Conservation (phyloP, 2,888 invertebrate genomes). For the Glyphotaelius pellucidus region DNA sequence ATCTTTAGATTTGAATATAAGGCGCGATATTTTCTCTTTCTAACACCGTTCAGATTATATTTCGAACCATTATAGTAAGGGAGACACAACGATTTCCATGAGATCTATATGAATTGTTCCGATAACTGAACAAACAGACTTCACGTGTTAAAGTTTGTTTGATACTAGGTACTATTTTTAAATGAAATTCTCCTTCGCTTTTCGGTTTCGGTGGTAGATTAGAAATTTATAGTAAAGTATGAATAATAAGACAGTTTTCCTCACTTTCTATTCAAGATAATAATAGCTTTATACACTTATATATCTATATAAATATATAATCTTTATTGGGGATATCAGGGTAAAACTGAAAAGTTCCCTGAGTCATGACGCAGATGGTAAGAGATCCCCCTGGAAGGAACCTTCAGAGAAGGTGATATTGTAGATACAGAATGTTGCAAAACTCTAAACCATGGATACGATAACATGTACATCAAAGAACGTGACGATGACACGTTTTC, state of each 20-base stretch:
- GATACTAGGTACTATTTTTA: too few species aligned
- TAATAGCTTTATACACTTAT: background rate
- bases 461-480: background rate
- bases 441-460: background rate
- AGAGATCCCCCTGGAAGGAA: background rate
- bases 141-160: too few species aligned
- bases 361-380: background rate
- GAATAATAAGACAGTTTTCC: background rate
- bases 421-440: background rate
- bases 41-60: too few species aligned
- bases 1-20: too few species aligned
- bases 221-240: too few species aligned
- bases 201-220: background rate
- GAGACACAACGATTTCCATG: too few species aligned
- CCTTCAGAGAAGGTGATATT: background rate
- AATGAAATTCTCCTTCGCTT: background rate
- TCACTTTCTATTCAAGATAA: background rate
- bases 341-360: background rate
- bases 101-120: too few species aligned
- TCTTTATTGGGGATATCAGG: background rate
- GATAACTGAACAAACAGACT: too few species aligned
- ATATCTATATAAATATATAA: background rate
- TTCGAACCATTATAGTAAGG: too few species aligned
- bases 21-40: too few species aligned
- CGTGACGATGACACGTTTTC: background rate